Evolutionary conservation across 2,113 vertebrate genomes (phyloP).

Genomic region (Ailurus styani): DNA sequence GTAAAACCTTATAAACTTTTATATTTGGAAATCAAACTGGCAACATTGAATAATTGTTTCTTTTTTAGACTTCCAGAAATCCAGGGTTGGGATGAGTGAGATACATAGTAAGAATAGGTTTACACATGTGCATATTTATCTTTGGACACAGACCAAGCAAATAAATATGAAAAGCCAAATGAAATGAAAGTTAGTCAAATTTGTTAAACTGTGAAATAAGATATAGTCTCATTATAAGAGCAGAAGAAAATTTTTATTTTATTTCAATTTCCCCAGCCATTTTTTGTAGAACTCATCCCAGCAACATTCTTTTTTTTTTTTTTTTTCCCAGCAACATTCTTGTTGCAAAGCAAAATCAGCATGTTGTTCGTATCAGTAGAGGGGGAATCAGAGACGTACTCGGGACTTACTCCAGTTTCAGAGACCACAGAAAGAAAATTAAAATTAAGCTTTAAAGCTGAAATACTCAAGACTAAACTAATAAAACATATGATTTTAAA

Average conservation of each 20-base stretch:
- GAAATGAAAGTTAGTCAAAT: background rate
- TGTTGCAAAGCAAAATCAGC: background rate
- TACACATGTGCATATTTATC: background rate
- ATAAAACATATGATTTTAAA: background rate
- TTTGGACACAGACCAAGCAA: conserved; percentile 4
- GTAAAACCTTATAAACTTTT: background rate
- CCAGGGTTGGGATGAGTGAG: background rate
- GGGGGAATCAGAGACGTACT: background rate
- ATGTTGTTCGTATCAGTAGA: background rate
- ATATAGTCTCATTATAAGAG: background rate
- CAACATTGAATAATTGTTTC: background rate
- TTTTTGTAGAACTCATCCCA: background rate
- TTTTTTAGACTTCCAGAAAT: conserved; percentile 36
- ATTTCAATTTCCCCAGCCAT: background rate
- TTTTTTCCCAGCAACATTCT: background rate
- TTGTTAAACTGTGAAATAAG: conserved; percentile 10
- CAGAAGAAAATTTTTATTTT: background rate
- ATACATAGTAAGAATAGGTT: background rate
- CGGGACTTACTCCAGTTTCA: background rate
- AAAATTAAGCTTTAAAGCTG: background rate
- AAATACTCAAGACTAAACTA: background rate
- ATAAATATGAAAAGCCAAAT: conserved; percentile 4
- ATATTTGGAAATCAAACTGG: background rate
- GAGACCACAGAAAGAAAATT: background rate
- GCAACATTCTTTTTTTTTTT: background rate